A percentile compares a stretch with the other conserved stretches of the same genome.
These are phyloP conservation scores for Chelmon rostratus DNA, from an alignment of 2,797 vertebrate species.

Conservation along the genomic window DNA sequence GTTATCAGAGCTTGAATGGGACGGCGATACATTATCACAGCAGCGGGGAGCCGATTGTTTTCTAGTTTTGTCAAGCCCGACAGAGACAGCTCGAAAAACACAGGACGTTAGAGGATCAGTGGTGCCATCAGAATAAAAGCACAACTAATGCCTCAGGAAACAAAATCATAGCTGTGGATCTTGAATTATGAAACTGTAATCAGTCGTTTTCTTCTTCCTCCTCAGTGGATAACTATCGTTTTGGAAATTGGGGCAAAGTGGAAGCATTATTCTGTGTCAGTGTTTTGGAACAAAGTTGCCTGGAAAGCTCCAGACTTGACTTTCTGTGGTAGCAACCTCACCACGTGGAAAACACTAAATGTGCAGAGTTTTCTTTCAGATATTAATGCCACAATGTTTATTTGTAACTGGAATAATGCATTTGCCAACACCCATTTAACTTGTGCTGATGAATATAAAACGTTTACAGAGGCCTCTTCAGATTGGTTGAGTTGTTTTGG, in stretches of 20 bases:
- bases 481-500: not conserved
- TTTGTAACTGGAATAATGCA: not conserved
- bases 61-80: constrained; percentile 52
- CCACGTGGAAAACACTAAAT: not conserved
- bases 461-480: not conserved
- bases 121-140: constrained; percentile 51
- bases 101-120: constrained; percentile 10
- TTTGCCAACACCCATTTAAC: not conserved
- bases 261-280: not conserved
- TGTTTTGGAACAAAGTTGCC: not conserved
- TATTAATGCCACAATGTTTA: not conserved
- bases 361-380: not conserved
- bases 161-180: not conserved
- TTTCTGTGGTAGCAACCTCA: not conserved
- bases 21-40: constrained; percentile 47
- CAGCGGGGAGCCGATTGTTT: constrained; percentile 31
- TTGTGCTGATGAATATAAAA: not conserved
- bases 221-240: not conserved
- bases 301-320: not conserved
- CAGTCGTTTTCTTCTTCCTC: not conserved
- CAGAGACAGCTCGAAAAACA: constrained; percentile 27
- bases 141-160: not conserved
- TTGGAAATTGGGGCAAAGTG: not conserved
- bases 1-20: constrained; percentile 43
- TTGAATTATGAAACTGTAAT: not conserved